Percentiles rank a stretch among this genome's conserved stretches.
phyloP scores from a whole-genome alignment of 2,113 vertebrate genomes.

The Argyrosomus japonicus region DNA sequence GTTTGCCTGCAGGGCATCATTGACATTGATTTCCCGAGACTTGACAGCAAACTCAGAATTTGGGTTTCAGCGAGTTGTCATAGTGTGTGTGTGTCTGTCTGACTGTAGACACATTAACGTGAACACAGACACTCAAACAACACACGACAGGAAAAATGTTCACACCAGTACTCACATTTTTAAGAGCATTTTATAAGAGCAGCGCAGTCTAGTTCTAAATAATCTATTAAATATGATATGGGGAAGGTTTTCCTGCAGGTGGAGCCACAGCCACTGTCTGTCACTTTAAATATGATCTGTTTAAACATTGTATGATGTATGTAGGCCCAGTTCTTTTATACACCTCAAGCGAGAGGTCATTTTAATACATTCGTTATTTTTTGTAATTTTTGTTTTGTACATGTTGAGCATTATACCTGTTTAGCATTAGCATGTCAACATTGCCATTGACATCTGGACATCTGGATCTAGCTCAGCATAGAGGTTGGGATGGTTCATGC shows the following conservation, averaged over 20 bases:
- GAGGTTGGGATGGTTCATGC: neutral
- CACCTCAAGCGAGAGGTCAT: no score
- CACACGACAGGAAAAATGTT: neutral
- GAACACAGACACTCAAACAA: conserved; percentile 18
- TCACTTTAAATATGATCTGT: neutral
- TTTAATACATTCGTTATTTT: no score
- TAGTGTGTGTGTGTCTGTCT: conserved; percentile 16
- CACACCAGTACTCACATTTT: neutral
- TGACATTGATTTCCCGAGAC: conserved; percentile 44
- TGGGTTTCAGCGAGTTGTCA: conserved; percentile 19
- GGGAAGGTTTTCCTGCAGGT: neutral
- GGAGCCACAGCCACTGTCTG: neutral
- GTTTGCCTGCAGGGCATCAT: conserved; percentile 31
- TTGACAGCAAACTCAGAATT: conserved; percentile 31
- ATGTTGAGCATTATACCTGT: neutral
- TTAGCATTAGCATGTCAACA: neutral
- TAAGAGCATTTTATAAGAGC: neutral
- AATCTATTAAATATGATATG: neutral
- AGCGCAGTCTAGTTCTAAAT: neutral
- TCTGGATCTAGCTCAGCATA: neutral
- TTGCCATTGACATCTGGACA: neutral
- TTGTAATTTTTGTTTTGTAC: neutral
- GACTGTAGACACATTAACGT: conserved; percentile 13
- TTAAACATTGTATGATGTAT: neutral
- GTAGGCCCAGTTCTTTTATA: neutral